Base-by-base conservation (phyloP, 2,888 invertebrate species). In the Melanotus villosus region DNA sequence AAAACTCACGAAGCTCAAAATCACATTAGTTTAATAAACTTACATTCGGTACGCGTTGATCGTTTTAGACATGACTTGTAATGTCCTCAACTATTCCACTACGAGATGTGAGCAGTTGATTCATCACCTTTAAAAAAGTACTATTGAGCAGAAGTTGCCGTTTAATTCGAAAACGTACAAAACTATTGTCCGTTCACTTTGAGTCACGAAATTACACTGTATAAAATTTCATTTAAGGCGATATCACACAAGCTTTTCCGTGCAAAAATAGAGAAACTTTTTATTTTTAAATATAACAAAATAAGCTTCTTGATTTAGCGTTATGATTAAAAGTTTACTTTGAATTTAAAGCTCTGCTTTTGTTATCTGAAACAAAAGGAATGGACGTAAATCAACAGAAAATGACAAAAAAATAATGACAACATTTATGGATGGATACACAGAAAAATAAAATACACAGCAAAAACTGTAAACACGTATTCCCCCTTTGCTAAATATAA, bases 11-110 rank as follows among this genome's bases (percentile, higher is more conserved):
- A 54, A 50, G 18, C 16, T 58, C 26, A 32, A 47, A 65, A 41
- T 41, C 32, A 58, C 73, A 67, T 70, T 52, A 52, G 9, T 19
- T n/a, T 74, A 68, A 59, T 65, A 81, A 89, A 92, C 93, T 94
- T 88, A 94, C 94, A 94, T 93, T 89, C 94, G 91, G 87, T 94
- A 94, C 83, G 93, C 93, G 89, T 94, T 94, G 85, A 94, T 91
- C 84, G 93, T 93, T 89, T 93, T 94, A 87, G 94, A 94, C 92
- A 93, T 93, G 85, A 88, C 50, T 60, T 16, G 43, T 41, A 45
- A 43, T 38, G 21, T 66, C 59, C 38, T 54, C 54, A 41, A 56
- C 34, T 41, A 60, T 54, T 59, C 58, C 71, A 45, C 32, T 47
- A 67, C 32, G 45, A 58, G 41, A 50, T 19, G 32, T 68, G 71